Evolutionary conservation across 2,113 vertebrate genomes (phyloP), one percentile per base, ranked within the genome.

Genomic region (Lagopus muta): DNA sequence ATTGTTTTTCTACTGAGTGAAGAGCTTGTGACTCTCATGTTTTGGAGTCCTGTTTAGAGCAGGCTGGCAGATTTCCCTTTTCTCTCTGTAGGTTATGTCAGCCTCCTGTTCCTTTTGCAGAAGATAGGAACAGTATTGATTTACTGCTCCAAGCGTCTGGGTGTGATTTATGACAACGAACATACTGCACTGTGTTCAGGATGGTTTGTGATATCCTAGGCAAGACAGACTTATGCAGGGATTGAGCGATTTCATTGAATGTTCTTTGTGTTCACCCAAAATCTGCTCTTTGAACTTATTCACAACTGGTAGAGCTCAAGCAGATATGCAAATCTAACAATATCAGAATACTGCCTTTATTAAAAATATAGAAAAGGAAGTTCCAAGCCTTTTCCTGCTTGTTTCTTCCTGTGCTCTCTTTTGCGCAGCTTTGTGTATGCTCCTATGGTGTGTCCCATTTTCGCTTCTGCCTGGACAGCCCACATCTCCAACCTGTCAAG

Each of bases 121-220:
- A 95, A 93, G 88, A 79, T 88, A 85, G 91, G 28, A 95, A 86
- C 48, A 85, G 65, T 93, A 92, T 84, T 96, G 97, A 94, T 97
- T 97, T 92, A 89, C 73, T 60, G 69, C 43, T 96, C 47, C 47
- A 94, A 71, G 70, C 73, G 60, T 82, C 80, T 24, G 13, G 54
- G 38, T 82, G 74, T 96, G 95, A 96, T 97, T 97, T 96, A 97
- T 94, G 90, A 74, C 79, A 92, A 77, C 67, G 90, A 95, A 93
- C 36, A 70, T 91, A 75, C 61, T 70, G 95, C 88, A 85, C 1
- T 25, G 73, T 89, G 60, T 93, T 95, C 73, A 72, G 88, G 34
- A 17, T 69, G 65, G 38, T 36, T 66, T 93, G 89, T 88, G 75
- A 69, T 72, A 69, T 92, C 83, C 47, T 75, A 20, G 38, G 65